A percentile compares a stretch with the other conserved stretches of the same genome.
These are phyloP conservation scores for Danio albolineatus DNA, from an alignment of 2,797 vertebrate species.

Conservation along the genomic window DNA sequence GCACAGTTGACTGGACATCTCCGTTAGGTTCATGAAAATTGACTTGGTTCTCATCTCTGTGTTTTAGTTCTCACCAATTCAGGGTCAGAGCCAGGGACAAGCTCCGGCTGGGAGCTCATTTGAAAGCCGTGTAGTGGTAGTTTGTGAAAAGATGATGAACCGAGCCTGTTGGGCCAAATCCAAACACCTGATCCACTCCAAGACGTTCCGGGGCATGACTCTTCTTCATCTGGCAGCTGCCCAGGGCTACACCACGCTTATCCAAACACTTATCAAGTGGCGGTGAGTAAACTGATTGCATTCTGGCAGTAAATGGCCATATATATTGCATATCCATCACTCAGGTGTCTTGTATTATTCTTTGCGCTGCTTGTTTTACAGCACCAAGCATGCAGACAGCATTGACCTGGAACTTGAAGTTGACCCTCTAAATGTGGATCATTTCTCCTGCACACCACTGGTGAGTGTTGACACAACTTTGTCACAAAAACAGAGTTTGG, in stretches of 20 bases:
- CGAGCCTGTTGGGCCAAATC: slow-evolving; percentile 96
- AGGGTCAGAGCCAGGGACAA: slow-evolving; percentile 74
- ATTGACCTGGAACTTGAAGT: slow-evolving; percentile 97
- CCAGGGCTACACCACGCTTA: slow-evolving; percentile 95
- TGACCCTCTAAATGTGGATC: slow-evolving; percentile 97
- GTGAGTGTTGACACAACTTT: slow-evolving; percentile 74
- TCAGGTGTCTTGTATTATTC: not conserved
- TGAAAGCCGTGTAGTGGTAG: slow-evolving; percentile 95
- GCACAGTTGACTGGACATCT: not conserved
- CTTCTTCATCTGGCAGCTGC: slow-evolving; percentile 93
- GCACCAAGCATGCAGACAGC: slow-evolving; percentile 95
- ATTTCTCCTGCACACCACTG: slow-evolving; percentile 98
- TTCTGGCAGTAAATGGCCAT: not conserved
- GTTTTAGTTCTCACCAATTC: slow-evolving; percentile 77
- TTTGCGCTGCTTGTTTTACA: slow-evolving; percentile 65
- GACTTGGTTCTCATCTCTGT: slow-evolving; percentile 13
- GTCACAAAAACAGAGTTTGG: not conserved
- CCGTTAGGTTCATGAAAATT: not conserved
- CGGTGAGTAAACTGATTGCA: slow-evolving; percentile 79
- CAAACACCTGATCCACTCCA: slow-evolving; percentile 95
- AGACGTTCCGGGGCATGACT: slow-evolving; percentile 97
- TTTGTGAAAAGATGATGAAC: slow-evolving; percentile 99
- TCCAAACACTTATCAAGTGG: slow-evolving; percentile 98
- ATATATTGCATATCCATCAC: not conserved
- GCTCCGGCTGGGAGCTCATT: slow-evolving; percentile 87